These are phyloP conservation scores for Pterocles burchelli DNA, from an alignment of 2,113 vertebrate species.

Conservation along the genomic window DNA sequence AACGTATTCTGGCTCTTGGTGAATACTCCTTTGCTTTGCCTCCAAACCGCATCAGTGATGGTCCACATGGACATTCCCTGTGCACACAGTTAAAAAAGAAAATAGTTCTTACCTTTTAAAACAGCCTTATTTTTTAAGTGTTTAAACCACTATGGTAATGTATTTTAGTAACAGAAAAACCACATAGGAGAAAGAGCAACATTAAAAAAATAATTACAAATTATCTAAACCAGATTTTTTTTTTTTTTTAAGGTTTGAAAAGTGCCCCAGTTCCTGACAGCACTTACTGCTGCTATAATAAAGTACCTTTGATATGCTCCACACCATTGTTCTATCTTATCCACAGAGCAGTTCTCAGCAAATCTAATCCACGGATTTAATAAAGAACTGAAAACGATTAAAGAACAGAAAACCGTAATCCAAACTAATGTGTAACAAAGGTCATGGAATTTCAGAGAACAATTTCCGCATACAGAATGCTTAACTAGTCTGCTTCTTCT, in stretches of 20 bases:
- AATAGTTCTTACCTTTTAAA: not conserved
- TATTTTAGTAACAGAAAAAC: not conserved
- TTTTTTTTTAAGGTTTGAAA: not conserved
- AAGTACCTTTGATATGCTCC: not conserved
- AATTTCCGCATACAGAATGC: not conserved
- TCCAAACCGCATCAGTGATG: slow-evolving; percentile 87
- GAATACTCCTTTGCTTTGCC: slow-evolving; percentile 94
- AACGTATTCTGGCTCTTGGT: slow-evolving; percentile 89
- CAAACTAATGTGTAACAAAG: not conserved
- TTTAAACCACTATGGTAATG: not conserved
- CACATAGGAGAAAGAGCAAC: not conserved
- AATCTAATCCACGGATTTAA: not conserved
- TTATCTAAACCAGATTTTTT: not conserved
- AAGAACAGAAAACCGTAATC: not conserved
- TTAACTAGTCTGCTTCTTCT: not conserved
- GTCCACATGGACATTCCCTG: slow-evolving; percentile 95
- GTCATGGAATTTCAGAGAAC: not conserved
- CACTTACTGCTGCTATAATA: not conserved
- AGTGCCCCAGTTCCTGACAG: not conserved
- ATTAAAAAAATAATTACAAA: not conserved
- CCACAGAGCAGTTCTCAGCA: not conserved
- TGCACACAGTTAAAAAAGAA: not conserved
- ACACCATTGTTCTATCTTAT: not conserved
- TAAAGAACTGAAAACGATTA: not conserved
- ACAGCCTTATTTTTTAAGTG: not conserved